Conservation (phyloP, 2,113 vertebrate genomes). For the Columba livia region DNA sequence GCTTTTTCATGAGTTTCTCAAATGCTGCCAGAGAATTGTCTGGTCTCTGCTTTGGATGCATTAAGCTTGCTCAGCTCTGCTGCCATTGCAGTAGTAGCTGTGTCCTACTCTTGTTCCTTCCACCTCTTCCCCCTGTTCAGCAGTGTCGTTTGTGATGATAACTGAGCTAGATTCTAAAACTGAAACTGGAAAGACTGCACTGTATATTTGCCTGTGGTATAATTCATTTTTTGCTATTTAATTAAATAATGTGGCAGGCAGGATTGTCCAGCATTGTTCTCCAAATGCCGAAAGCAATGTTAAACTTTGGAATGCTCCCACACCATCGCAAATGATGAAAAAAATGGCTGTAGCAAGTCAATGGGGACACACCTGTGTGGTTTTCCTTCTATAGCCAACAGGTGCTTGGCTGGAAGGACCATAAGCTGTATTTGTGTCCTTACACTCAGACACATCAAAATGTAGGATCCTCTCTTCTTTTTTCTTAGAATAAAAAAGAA, state of each 20-base stretch:
- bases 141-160: not conserved
- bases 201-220: not conserved
- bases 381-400: not conserved
- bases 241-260: not conserved
- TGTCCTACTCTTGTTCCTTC: not conserved
- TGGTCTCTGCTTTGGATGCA: not conserved
- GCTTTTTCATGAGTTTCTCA: not conserved
- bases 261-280: not conserved
- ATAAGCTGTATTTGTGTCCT: not conserved
- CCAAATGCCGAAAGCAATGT: not conserved
- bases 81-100: not conserved
- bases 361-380: not conserved
- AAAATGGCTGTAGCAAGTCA: not conserved
- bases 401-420: not conserved
- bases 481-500: not conserved
- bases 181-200: not conserved
- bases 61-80: not conserved
- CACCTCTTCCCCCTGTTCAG: not conserved
- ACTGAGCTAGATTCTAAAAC: not conserved
- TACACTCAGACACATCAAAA: not conserved
- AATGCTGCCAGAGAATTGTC: not conserved
- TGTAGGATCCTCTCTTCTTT: not conserved
- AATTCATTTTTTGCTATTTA: not conserved
- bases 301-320: not conserved
- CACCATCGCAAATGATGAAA: not conserved